phyloP scores from a whole-genome alignment of 2,113 vertebrate species.

The Carassius carassius region DNA sequence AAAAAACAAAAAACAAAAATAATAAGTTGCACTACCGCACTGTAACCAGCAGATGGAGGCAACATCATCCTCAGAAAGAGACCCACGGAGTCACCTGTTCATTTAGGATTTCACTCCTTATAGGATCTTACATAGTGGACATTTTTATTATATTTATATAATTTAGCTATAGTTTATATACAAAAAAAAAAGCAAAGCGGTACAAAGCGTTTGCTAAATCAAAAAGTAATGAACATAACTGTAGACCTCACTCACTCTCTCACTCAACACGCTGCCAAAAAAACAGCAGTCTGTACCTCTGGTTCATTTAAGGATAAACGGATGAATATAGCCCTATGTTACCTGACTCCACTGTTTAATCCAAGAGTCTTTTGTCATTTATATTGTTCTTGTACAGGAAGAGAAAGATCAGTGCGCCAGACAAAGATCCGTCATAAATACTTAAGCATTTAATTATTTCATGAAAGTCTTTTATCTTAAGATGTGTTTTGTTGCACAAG shows the following conservation, averaged over 20 bases:
- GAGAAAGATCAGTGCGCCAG: neutral
- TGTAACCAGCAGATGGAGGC: conserved; percentile 58
- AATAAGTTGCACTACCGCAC: neutral
- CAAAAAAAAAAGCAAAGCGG: neutral
- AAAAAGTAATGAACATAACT: neutral
- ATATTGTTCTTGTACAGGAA: neutral
- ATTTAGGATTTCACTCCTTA: neutral
- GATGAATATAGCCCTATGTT: neutral
- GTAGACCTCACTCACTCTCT: neutral
- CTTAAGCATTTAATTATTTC: neutral
- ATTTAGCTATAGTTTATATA: neutral
- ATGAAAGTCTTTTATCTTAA: neutral
- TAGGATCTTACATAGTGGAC: neutral
- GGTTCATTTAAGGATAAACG: neutral
- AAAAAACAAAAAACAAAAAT: neutral
- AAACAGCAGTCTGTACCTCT: neutral
- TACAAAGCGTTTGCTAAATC: neutral
- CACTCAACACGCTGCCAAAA: neutral
- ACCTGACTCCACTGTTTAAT: conserved; percentile 12
- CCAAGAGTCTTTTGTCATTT: neutral
- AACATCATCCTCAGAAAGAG: conserved; percentile 10
- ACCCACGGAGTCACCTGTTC: neutral
- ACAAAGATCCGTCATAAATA: neutral
- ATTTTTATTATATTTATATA: neutral
- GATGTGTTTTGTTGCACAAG: neutral